Conservation (phyloP, 1,140 invertebrate genomes). For the Drosophila funebris region DNA sequence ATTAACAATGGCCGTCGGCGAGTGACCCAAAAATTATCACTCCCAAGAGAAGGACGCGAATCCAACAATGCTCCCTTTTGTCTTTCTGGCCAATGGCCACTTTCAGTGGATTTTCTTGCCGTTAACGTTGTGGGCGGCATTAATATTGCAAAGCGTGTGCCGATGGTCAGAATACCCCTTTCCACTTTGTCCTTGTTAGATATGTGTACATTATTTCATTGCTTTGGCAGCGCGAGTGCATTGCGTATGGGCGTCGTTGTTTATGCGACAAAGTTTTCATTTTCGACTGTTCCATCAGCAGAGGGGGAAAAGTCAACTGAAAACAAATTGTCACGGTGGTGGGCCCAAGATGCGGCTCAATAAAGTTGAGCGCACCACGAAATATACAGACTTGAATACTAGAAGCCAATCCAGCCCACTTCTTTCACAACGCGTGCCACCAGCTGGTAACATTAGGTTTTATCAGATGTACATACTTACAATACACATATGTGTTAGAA, state of each 20-base stretch:
- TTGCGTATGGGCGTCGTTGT: too few relatives aligned
- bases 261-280: too few relatives aligned
- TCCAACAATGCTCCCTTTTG: conserved; percentile 9
- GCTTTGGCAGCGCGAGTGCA: too few relatives aligned
- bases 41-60: conserved; percentile 23
- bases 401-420: not conserved
- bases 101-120: conserved; percentile 42
- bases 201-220: not conserved
- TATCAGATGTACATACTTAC: conserved; percentile 9
- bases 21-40: conserved; percentile 54
- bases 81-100: conserved; percentile 7
- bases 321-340: conserved; percentile 7
- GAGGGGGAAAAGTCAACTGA: not conserved
- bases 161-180: not conserved
- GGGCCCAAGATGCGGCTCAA: not conserved
- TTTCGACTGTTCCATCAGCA: not conserved
- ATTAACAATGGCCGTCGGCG: conserved; percentile 61
- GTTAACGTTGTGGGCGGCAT: conserved; percentile 45
- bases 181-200: not conserved
- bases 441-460: conserved; percentile 28
- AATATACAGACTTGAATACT: not conserved
- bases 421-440: not conserved
- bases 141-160: conserved; percentile 53
- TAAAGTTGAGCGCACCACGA: conserved; percentile 4
- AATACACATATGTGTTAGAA: not conserved